A percentile compares a stretch with the other conserved stretches of the same genome.
Evolutionary conservation across 1,140 invertebrate genomes (phyloP).

Genomic region (Monochamus saltuarius): DNA sequence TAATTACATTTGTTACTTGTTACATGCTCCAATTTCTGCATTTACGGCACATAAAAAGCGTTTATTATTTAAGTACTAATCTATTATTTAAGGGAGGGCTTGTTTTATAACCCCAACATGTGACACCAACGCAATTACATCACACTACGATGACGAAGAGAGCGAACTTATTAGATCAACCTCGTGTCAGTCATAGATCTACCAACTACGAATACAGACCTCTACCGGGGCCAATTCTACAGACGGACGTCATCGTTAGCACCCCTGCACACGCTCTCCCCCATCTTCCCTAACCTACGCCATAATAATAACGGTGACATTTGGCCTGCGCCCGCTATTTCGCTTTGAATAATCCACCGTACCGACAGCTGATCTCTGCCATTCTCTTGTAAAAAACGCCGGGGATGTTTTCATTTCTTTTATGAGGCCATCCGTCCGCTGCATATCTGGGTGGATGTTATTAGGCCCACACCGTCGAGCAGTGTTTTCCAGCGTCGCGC

Average conservation of each 20-base stretch:
- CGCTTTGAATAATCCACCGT: constrained; percentile 23
- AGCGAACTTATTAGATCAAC: background rate
- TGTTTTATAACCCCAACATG: background rate
- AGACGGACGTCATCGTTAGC: background rate
- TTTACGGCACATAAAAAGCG: background rate
- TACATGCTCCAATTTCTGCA: no score
- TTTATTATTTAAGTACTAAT: background rate
- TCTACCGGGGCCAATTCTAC: background rate
- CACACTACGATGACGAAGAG: background rate
- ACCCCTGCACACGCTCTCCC: background rate
- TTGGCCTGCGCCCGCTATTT: constrained; percentile 25
- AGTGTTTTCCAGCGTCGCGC: no score
- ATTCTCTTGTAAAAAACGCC: constrained; percentile 6
- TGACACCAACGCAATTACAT: background rate
- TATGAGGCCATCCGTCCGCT: no score
- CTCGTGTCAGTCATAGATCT: no score
- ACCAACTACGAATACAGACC: background rate
- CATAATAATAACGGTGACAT: constrained; percentile 29
- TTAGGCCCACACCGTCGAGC: no score
- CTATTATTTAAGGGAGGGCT: background rate
- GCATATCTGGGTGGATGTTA: no score
- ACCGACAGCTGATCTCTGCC: constrained; percentile 20
- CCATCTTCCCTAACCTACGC: constrained; percentile 18
- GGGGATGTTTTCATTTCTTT: constrained; percentile 21
- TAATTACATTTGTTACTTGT: no score